Conservation (phyloP, 2,888 invertebrate species). For the Caenorhabditis sp. region DNA sequence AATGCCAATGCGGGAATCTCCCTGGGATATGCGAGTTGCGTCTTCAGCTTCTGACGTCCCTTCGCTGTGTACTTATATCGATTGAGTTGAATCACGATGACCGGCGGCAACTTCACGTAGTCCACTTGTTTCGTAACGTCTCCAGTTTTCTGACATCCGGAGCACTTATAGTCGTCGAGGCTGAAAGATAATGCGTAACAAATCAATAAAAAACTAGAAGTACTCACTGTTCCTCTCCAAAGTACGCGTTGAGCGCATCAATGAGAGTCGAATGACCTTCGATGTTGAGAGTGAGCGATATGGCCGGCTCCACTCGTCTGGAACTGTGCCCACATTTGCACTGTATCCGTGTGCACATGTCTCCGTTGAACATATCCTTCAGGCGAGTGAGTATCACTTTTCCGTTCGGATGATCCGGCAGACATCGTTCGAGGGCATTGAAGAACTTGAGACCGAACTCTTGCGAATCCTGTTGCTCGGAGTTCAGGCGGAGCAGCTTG, state of each 20-base stretch:
- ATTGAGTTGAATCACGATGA: constrained; percentile 74
- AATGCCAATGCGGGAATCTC: constrained; percentile 46
- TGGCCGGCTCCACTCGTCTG: constrained; percentile 21
- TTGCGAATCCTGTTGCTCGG: constrained; percentile 77
- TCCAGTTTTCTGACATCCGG: constrained; percentile 64
- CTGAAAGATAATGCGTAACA: constrained; percentile 45
- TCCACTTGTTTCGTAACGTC: constrained; percentile 47
- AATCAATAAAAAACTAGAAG: neutral
- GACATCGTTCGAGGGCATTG: constrained; percentile 72
- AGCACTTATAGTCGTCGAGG: constrained; percentile 72
- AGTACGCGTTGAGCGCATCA: constrained; percentile 66
- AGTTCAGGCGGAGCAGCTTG: constrained; percentile 65
- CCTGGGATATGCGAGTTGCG: constrained; percentile 70
- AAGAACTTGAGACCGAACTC: constrained; percentile 76
- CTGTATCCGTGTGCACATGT: constrained; percentile 21
- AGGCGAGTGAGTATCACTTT: constrained; percentile 50
- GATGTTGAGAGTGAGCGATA: constrained; percentile 69
- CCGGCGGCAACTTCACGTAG: constrained; percentile 69
- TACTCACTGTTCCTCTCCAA: constrained; percentile 66
- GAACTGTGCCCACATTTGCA: constrained; percentile 68
- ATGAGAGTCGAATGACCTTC: constrained; percentile 68
- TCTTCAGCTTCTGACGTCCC: constrained; percentile 72
- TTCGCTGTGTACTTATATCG: constrained; percentile 69
- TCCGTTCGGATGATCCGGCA: constrained; percentile 74
- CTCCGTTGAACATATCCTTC: constrained; percentile 39